Conservation (phyloP, 2,113 vertebrate genomes). For the Scomber scombrus region DNA sequence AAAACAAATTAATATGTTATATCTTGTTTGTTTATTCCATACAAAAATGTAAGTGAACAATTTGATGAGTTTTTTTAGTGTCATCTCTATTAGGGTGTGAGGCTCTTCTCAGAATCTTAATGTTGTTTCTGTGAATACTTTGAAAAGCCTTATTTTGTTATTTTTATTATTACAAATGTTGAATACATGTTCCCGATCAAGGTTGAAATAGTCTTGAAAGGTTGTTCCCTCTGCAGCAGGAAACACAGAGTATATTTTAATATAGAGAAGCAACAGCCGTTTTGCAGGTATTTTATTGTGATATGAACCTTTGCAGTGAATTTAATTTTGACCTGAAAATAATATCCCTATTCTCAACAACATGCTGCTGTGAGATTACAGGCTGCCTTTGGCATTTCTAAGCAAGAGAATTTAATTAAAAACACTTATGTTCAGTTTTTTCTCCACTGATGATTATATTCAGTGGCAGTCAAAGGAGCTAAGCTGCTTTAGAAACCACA, state of each 20-base stretch:
- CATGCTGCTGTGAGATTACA: slow-evolving; percentile 76
- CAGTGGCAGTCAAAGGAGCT: slow-evolving; percentile 62
- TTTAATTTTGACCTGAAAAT: slow-evolving; percentile 73
- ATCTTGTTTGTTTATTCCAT: too few relatives aligned
- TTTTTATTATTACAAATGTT: too few relatives aligned
- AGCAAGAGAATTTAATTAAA: slow-evolving; percentile 62
- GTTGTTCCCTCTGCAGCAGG: too few relatives aligned
- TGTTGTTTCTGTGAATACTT: background rate
- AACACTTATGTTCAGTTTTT: slow-evolving; percentile 43
- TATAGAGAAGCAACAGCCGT: too few relatives aligned
- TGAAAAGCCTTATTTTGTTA: too few relatives aligned
- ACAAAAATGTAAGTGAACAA: too few relatives aligned
- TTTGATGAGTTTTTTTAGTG: too few relatives aligned
- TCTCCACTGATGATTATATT: slow-evolving; percentile 66
- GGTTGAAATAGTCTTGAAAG: too few relatives aligned
- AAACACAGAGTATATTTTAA: too few relatives aligned
- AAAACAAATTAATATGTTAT: too few relatives aligned
- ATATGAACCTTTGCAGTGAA: slow-evolving; percentile 54
- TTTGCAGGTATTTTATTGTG: slow-evolving; percentile 63
- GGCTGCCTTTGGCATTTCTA: slow-evolving; percentile 50
- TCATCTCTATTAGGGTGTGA: too few relatives aligned
- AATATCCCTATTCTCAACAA: slow-evolving; percentile 71
- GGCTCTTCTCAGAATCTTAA: background rate
- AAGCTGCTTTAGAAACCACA: slow-evolving; percentile 58
- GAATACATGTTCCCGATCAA: background rate